Percentiles rank a stretch among this genome's conserved stretches.
These are phyloP conservation scores for Heliconius himera DNA, from an alignment of 1,140 invertebrate genomes.

Conservation along the genomic window DNA sequence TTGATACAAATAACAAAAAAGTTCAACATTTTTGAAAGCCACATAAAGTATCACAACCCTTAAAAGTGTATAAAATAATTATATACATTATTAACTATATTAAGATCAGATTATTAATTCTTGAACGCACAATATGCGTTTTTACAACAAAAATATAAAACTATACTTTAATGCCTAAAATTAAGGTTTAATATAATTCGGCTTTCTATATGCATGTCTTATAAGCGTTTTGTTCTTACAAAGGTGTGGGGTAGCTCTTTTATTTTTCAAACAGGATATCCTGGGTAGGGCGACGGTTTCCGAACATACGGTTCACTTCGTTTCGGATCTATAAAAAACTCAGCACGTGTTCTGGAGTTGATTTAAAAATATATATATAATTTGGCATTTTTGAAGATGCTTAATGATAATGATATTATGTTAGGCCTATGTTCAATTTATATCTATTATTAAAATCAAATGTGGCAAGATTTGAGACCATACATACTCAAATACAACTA, in stretches of 20 bases:
- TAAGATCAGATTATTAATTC: slow-evolving; percentile 37
- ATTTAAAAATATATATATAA: slow-evolving; percentile 28
- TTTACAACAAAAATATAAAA: neutral
- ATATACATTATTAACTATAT: slow-evolving; percentile 17
- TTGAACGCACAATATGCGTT: slow-evolving; percentile 23
- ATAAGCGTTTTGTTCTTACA: slow-evolving; percentile 48
- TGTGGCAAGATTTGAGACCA: too few relatives aligned
- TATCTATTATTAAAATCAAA: too few relatives aligned
- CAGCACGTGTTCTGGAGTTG: slow-evolving; percentile 43
- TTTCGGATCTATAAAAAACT: slow-evolving; percentile 46
- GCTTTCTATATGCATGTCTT: neutral
- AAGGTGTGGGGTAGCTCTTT: slow-evolving; percentile 77
- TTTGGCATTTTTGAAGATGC: neutral
- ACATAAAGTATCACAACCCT: slow-evolving; percentile 2
- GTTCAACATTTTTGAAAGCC: neutral
- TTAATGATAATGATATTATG: neutral
- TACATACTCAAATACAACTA: too few relatives aligned
- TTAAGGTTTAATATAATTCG: neutral
- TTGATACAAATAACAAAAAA: neutral
- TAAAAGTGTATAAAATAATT: slow-evolving; percentile 20
- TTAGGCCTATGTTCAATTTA: too few relatives aligned
- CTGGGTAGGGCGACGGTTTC: slow-evolving; percentile 68
- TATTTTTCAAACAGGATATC: slow-evolving; percentile 81
- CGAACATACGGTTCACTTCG: slow-evolving; percentile 71
- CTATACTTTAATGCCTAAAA: neutral